Percentiles rank a stretch among this genome's conserved stretches.
These are phyloP conservation scores for Incurvaria masculella DNA, from an alignment of 2,888 invertebrate species.

Conservation along the genomic window DNA sequence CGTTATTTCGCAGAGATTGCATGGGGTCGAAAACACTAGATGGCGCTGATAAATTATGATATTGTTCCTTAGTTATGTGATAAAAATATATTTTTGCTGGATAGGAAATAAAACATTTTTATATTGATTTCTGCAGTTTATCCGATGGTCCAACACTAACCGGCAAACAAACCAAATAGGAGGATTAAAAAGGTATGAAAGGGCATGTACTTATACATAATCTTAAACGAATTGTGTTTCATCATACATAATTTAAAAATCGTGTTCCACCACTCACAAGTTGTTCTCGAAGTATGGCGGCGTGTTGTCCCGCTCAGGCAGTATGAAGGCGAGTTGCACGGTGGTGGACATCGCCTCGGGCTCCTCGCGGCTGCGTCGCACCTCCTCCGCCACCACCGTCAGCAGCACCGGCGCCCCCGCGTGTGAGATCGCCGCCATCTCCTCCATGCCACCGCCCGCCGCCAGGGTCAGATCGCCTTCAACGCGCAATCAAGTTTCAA, in stretches of 20 bases:
- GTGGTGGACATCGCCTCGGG: conserved; percentile 78
- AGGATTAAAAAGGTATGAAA: not conserved
- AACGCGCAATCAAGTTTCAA: conserved; percentile 21
- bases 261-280: conserved; percentile 56
- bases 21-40: no score
- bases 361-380: conserved; percentile 68
- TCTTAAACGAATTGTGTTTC: not conserved
- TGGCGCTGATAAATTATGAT: no score
- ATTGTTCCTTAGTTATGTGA: no score
- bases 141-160: not conserved
- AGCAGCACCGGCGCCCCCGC: conserved; percentile 81
- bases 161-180: not conserved
- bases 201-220: not conserved
- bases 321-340: conserved; percentile 78
- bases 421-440: conserved; percentile 75
- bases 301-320: conserved; percentile 72
- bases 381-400: conserved; percentile 84
- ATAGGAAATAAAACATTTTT: no score
- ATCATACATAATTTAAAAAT: no score
- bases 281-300: conserved; percentile 78
- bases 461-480: conserved; percentile 40
- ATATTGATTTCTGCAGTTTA: no score
- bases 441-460: conserved; percentile 66
- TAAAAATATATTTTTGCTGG: no score
- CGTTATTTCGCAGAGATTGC: no score